phyloP scores from a whole-genome alignment of 2,888 invertebrate genomes.

The Cryptocephalus moraei region DNA sequence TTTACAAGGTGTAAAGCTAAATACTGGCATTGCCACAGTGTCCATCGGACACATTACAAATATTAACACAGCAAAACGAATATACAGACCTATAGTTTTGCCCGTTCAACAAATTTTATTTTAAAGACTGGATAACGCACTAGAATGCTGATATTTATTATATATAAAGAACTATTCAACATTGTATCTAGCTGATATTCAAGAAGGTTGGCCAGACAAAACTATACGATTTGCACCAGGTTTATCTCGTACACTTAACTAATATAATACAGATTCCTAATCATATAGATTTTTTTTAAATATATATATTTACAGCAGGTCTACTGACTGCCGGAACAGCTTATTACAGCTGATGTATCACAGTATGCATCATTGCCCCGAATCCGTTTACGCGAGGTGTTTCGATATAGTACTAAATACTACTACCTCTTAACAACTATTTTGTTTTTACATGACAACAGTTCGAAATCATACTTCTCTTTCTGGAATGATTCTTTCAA shows the following conservation, averaged over 20 bases:
- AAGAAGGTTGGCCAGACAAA: not conserved
- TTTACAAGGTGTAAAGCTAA: conserved; percentile 32
- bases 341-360: conserved; percentile 39
- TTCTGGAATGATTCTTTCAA: too few species aligned
- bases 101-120: not conserved
- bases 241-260: conserved; percentile 30
- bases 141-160: too few species aligned
- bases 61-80: conserved; percentile 18
- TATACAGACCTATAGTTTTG: conserved; percentile 1
- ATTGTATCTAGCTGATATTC: not conserved
- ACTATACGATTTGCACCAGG: not conserved
- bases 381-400: conserved; percentile 26
- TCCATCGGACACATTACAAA: conserved; percentile 28
- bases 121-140: too few species aligned
- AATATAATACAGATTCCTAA: conserved; percentile 25
- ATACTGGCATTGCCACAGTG: conserved; percentile 35
- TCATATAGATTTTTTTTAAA: conserved; percentile 12
- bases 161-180: too few species aligned
- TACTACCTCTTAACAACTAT: too few species aligned
- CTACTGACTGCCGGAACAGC: conserved; percentile 32
- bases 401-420: conserved; percentile 1
- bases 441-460: too few species aligned
- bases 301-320: conserved; percentile 23
- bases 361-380: conserved; percentile 41
- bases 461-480: too few species aligned